A percentile compares a stretch with the other conserved stretches of the same genome.
phyloP scores from a whole-genome alignment of 2,113 vertebrate genomes.

The Orthonyx spaldingii region DNA sequence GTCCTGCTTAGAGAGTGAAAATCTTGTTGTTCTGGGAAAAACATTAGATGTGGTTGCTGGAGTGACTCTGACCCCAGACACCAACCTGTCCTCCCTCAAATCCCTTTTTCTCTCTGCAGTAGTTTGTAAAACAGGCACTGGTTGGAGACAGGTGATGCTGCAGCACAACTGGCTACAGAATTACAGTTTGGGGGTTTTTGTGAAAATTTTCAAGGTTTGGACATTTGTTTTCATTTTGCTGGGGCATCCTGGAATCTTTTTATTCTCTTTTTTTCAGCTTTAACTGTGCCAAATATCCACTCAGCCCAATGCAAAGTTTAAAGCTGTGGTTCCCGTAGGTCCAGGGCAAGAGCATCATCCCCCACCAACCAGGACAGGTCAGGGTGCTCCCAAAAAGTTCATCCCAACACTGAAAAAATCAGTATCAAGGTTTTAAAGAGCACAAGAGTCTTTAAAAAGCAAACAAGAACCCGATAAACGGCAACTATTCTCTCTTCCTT shows the following conservation, averaged over 20 bases:
- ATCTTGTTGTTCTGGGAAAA: not conserved
- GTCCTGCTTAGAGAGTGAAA: not conserved
- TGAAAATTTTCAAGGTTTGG: not conserved
- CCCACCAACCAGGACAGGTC: not conserved
- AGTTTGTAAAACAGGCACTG: not conserved
- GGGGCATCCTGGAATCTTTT: no score
- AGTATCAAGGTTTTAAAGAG: not conserved
- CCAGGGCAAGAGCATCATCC: not conserved
- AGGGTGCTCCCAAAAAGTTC: not conserved
- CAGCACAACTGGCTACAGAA: not conserved
- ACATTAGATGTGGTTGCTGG: not conserved
- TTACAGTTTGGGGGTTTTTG: not conserved
- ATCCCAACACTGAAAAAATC: not conserved
- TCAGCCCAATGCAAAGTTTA: not conserved
- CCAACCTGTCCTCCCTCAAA: not conserved
- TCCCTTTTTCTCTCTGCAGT: not conserved
- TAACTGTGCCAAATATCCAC: not conserved
- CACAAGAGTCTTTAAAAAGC: not conserved
- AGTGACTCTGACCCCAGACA: not conserved
- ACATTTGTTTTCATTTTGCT: not conserved
- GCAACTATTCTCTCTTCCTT: not conserved
- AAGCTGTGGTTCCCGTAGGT: not conserved
- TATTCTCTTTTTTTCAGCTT: not conserved
- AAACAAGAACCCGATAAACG: not conserved
- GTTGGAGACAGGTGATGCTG: not conserved